Evolutionary conservation across 2,113 vertebrate genomes (phyloP), one percentile per base, ranked within the genome.

Genomic region (Asarcornis scutulata): DNA sequence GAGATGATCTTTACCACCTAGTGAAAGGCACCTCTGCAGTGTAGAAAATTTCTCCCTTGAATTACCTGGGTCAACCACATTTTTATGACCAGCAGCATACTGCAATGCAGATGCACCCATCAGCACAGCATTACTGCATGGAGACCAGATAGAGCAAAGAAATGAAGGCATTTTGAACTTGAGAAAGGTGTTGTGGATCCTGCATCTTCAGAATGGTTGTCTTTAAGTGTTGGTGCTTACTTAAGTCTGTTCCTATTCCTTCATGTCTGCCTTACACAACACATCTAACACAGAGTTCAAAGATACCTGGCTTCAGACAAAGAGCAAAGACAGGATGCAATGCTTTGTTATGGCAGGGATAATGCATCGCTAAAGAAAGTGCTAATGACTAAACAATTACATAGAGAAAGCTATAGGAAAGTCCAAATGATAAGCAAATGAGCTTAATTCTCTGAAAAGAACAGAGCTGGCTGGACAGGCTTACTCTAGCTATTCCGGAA

Each of bases 371-470:
- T 78, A 67, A 91, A 74, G 85, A 26, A 85, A 88, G 88, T 86
- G 86, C 55, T 95, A 91, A 78, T 86, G 83, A 93, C 60, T 95
- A 72, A 76, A 85, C 84, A 88, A 80, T 83, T 80, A 88, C 42
- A 78, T 0, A 32, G 32, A 44, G 9, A 25, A 89, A 94, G 82
- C 64, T 86, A 93, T 5, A 71, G 46, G 25, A 50, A 91, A 93
- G 44, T 94, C 92, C 55, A 52, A 94, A 60, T 0, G 1, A 63
- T 66, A 74, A 74, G 52, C 14, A 91, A 83, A 95, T 88, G 52
- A 90, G 18, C 13, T 91, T 21, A 50, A 59, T 53, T 93, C 56
- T 81, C 85, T 91, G 66, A 79, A 83, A 82, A 84, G 17, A 73
- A 50, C 4, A 22, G 62, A 38, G 13, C 31, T 79, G 32, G n/a